Conservation (phyloP, 2,113 vertebrate species). For the Coturnix japonica region DNA sequence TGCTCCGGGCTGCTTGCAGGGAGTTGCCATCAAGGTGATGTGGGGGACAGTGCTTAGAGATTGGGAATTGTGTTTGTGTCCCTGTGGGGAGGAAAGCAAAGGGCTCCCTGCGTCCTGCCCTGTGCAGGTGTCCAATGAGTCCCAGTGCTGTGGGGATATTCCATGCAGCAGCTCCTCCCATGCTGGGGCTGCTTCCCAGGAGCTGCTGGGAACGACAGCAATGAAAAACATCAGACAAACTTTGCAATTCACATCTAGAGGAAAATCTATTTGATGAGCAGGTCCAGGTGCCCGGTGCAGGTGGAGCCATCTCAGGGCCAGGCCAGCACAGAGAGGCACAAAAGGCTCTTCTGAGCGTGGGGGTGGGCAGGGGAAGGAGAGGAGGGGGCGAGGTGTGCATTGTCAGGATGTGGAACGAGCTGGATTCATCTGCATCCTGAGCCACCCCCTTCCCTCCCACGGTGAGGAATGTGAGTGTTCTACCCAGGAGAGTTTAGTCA, state of each 20-base stretch:
- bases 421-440: background rate
- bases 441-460: conserved; percentile 32
- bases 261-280: background rate
- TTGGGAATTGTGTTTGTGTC: background rate
- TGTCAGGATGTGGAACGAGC: background rate
- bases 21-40: background rate
- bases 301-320: rapidly evolving
- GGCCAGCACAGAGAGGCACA: background rate
- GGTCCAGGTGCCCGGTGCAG: rapidly evolving
- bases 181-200: rapidly evolving
- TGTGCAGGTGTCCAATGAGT: background rate
- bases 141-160: background rate
- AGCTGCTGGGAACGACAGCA: background rate
- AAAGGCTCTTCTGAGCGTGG: background rate
- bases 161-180: background rate
- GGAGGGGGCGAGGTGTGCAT: background rate
- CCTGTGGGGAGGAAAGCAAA: background rate
- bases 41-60: background rate
- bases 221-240: rapidly evolving
- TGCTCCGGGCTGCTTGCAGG: background rate
- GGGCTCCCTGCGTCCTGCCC: background rate
- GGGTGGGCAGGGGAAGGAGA: background rate
- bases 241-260: background rate
- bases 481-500: background rate
- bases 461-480: background rate